Evolutionary conservation across 2,888 invertebrate species (phyloP), one percentile per base, ranked within the genome.

Genomic region (Tenthredo amoena): DNA sequence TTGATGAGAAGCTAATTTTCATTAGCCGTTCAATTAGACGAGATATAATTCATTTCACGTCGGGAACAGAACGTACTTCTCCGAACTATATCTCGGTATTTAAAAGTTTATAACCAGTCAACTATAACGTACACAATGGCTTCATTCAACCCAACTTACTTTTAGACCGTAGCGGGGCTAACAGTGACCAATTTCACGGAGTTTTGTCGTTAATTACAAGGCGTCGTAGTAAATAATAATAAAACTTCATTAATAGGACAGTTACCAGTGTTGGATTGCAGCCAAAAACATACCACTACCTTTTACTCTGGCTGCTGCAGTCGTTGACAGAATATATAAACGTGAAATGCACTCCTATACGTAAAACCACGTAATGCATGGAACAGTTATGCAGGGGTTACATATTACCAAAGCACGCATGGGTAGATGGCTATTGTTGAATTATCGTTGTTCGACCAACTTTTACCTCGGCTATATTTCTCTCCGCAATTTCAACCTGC

Each of bases 191-290:
- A 55, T 77, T 77, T 62, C 40, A 58, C 58, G 81, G 34, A 40
- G 81, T 88, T 88, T 86, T 87, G 87, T 84, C 88, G 89, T 89
- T 89, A 89, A 89, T 89, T 88, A 88, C 87, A 81, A 79, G n/a
- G 85, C 87, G 87, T 89, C 91, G 89, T 91, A 89, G 91, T 92
- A 93, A 93, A 93, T 93, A 93, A 93, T 92, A 93, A 93, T 93
- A 93, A 93, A 93, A 93, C 91, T 93, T 91, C 91, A 93, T 93
- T 92, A 93, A 92, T 92, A 92, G 89, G 89, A 90, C 91, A 91
- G 92, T 84, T 88, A 88, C 89, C 89, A 89, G 91, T 91, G 91
- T 76, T 85, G 85, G 85, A 91, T 90, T 91, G 90, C 89, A 84
- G 79, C 88, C 81, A 85, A 88, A 88, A 90, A 89, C 89, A 91